Evolutionary conservation across 2,888 invertebrate genomes (phyloP), one percentile per base, ranked within the genome.

Genomic region (Cryptus viduatorius): DNA sequence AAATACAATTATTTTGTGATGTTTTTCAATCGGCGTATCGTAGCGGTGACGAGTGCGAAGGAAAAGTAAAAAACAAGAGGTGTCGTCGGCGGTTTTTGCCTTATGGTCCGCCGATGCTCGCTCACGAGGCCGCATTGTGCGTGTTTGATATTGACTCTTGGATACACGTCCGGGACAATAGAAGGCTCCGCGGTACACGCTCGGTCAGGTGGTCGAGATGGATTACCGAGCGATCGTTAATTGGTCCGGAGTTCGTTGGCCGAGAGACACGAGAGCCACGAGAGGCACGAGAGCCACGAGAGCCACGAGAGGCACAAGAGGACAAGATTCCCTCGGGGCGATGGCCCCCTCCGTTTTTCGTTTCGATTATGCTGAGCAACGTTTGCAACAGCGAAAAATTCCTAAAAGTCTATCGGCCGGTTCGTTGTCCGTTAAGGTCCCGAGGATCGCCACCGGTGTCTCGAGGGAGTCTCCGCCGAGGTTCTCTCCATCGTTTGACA

Each of bases 401-500:
- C 14, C 12, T 14, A 59, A 59, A 59, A 59, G 59, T 59, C 24
- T 24, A 24, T 24, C 24, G 24, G 14, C n/a, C n/a, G 31, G 12
- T 59, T 59, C 59, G 31, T 59, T 59, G 59, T 59, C 59, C 59
- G 24, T 59, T 53, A 53, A 16, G 53, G 24, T 24, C 24, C 24
- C 24, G 24, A 24, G 3, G 56, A 24, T 56, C 56, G 16, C 24
- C 19, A 19, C 7, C 56, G 42, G 50, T 24, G 59, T 69, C 69
- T 37, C 61, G 48, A 69, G 37, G 50, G 50, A 48, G 19, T 37
- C 12, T 71, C 29, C 37, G 48, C 46, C 37, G 50, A 48, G 29
- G 24, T 73, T 71, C 67, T 65, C 81, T 68, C 67, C 37, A 42
- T 59, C 29, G 46, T n/a, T 56, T 77, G 86, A 86, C 86, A 84